Evolutionary conservation across 2,797 vertebrate genomes (phyloP).

Genomic region (Okamejei kenojei): DNA sequence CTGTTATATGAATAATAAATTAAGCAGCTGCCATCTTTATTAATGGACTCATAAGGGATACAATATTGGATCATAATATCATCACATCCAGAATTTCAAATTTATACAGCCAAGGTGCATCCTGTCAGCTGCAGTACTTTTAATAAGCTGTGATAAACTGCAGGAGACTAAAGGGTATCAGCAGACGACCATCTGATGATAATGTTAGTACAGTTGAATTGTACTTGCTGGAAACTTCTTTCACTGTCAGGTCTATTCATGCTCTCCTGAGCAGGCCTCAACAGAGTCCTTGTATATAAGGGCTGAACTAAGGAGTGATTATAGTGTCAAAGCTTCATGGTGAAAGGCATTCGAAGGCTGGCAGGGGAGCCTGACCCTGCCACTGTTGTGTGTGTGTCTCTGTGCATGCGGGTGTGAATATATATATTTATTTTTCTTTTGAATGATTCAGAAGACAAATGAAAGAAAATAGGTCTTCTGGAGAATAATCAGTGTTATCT

Average conservation of each 20-base stretch:
- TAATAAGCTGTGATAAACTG: constrained; percentile 36
- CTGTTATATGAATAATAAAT: neutral
- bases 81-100: neutral
- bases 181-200: constrained; percentile 18
- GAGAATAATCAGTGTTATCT: neutral
- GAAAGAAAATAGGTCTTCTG: neutral
- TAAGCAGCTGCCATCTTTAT: neutral
- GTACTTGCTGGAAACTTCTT: constrained; percentile 1
- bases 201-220: neutral
- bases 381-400: neutral
- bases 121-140: constrained; percentile 28
- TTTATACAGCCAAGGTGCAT: neutral
- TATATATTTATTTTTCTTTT: neutral
- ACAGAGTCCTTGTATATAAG: neutral
- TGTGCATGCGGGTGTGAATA: neutral
- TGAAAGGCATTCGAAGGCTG: constrained; percentile 4
- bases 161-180: neutral
- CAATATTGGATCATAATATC: neutral
- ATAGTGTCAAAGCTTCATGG: neutral
- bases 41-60: constrained; percentile 25
- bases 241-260: constrained; percentile 5
- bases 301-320: constrained; percentile 6
- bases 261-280: neutral
- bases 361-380: neutral
- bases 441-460: neutral